Evolutionary conservation across 1,140 invertebrate species (phyloP).

Genomic region (Goniozus legneri): DNA sequence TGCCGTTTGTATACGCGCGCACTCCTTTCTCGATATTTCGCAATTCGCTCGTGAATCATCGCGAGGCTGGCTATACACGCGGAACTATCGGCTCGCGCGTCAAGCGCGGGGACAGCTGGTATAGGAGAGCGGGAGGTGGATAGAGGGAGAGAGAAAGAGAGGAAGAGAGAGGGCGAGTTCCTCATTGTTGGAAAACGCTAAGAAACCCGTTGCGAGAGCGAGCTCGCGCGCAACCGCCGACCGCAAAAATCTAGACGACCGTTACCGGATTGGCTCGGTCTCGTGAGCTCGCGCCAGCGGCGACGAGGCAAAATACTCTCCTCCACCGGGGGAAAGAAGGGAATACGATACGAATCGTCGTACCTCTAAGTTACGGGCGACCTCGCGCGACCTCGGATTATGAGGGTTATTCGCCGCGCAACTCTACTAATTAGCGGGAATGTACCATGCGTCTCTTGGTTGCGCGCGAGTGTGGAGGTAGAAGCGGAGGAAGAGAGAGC

Average conservation of each 20-base stretch:
- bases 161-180: background rate
- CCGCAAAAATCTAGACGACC: constrained; percentile 24
- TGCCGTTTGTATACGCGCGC: no score
- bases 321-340: background rate
- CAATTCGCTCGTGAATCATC: no score
- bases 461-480: no score
- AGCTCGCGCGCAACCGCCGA: no score
- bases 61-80: no score
- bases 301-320: background rate
- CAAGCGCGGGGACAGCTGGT: no score
- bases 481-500: no score
- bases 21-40: no score
- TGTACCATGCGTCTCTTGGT: constrained; percentile 22
- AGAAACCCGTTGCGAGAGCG: constrained; percentile 16
- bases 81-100: no score
- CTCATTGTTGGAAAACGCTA: constrained; percentile 29
- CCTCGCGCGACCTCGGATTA: constrained; percentile 30
- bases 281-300: background rate
- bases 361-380: constrained; percentile 26
- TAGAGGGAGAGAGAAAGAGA: background rate
- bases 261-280: no score
- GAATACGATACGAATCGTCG: constrained; percentile 30
- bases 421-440: constrained; percentile 33
- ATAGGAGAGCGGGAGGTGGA: no score
- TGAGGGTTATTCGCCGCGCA: constrained; percentile 28